These are phyloP conservation scores for Ophiothrix spiculata DNA, from an alignment of 35 echinoderm and acorn worm species.

Conservation along the genomic window DNA sequence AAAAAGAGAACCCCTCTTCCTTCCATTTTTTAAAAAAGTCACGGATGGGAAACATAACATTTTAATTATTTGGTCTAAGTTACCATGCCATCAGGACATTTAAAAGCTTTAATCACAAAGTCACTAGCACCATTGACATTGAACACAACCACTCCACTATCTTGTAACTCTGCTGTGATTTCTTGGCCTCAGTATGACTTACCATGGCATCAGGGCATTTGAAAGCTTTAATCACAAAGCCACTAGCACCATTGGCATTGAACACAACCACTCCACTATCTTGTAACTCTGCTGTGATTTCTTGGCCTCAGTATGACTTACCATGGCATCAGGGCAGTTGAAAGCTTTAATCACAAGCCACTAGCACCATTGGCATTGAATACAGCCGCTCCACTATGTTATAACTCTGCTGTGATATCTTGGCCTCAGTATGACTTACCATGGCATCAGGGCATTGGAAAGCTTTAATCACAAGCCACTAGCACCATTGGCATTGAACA, in stretches of 20 bases:
- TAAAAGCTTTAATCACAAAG: slow-evolving; percentile 65
- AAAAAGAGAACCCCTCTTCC: too few species aligned
- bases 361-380: too few species aligned
- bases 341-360: too few species aligned
- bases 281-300: slow-evolving; percentile 55
- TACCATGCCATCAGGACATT: slow-evolving; percentile 61
- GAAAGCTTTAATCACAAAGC: slow-evolving; percentile 62
- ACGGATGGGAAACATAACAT: too few species aligned
- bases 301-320: too few species aligned
- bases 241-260: neutral
- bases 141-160: slow-evolving; percentile 47
- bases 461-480: slow-evolving; percentile 45
- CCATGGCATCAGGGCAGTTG: too few species aligned
- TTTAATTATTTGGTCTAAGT: neutral
- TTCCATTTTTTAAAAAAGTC: too few species aligned
- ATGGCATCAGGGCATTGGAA: slow-evolving; percentile 53
- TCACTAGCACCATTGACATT: neutral
- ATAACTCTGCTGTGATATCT: too few species aligned
- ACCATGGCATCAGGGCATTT: slow-evolving; percentile 59
- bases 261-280: slow-evolving; percentile 50
- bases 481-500: slow-evolving; percentile 30
- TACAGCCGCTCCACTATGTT: too few species aligned
- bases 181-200: slow-evolving; percentile 65
- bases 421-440: slow-evolving; percentile 72
- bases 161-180: slow-evolving; percentile 49